Evolutionary conservation across 2,888 invertebrate species (phyloP).

Genomic region (Oligia strigilis): DNA sequence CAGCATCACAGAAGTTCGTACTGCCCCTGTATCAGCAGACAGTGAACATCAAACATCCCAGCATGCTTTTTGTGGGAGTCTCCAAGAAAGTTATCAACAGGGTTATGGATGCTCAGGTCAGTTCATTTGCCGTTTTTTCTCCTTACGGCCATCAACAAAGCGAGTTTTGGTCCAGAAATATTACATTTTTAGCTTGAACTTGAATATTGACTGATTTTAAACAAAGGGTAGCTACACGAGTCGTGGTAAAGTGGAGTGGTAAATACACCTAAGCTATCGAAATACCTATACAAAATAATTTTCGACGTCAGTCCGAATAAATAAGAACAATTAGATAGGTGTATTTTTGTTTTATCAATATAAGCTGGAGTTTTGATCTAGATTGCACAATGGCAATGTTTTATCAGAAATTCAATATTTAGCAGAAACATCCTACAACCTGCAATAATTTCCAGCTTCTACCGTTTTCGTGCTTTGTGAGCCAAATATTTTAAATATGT

Average conservation of each 20-base stretch:
- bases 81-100: conserved; percentile 92
- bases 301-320: background rate
- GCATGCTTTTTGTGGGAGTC: conserved; percentile 94
- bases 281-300: background rate
- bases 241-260: background rate
- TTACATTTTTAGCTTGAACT: background rate
- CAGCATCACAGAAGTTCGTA: conserved; percentile 91
- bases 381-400: background rate
- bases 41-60: conserved; percentile 93
- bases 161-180: background rate
- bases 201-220: background rate
- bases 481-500: background rate
- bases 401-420: background rate
- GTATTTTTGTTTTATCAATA: background rate
- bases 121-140: conserved; percentile 10
- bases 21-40: conserved; percentile 94
- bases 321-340: background rate
- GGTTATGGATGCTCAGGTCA: conserved; percentile 93
- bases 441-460: background rate
- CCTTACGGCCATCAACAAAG: background rate
- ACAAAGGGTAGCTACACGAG: background rate
- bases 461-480: background rate
- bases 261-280: background rate
- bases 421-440: background rate
- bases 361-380: background rate